Evolutionary conservation across 2,888 invertebrate genomes (phyloP).

Genomic region (Iphiclides podalirius): DNA sequence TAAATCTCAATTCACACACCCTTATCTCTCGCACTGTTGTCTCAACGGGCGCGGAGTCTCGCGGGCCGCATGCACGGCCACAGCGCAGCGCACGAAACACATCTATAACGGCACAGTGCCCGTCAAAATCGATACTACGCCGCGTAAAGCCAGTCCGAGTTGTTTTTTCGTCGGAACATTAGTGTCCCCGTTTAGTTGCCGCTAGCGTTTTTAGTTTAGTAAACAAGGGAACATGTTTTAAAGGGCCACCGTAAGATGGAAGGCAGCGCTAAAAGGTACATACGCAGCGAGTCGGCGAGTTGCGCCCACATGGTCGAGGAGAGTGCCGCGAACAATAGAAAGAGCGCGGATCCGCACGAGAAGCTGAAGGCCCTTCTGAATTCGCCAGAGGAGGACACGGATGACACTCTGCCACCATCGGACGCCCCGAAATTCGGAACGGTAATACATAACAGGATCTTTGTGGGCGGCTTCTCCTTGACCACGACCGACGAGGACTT

Average conservation of each 20-base stretch:
- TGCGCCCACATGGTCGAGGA: constrained; percentile 76
- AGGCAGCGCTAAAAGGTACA: constrained; percentile 65
- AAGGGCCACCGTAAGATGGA: constrained; percentile 57
- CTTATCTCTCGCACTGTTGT: constrained; percentile 50
- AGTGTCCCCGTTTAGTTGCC: constrained; percentile 57
- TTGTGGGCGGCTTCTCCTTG: constrained; percentile 97
- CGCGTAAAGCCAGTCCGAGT: constrained; percentile 50
- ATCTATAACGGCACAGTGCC: constrained; percentile 35
- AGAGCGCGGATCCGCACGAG: constrained; percentile 67
- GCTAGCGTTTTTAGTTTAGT: constrained; percentile 68
- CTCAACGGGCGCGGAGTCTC: constrained; percentile 29
- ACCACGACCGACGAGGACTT: constrained; percentile 96
- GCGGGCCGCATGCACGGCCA: constrained; percentile 29
- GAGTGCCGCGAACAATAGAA: constrained; percentile 57
- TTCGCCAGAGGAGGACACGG: constrained; percentile 67
- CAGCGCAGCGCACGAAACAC: constrained; percentile 55
- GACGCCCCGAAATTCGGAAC: constrained; percentile 86
- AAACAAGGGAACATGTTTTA: constrained; percentile 75
- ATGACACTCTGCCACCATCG: constrained; percentile 66
- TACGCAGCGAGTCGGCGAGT: constrained; percentile 71
- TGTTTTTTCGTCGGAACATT: constrained; percentile 52
- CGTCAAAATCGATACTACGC: constrained; percentile 44
- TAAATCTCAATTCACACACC: constrained; percentile 59
- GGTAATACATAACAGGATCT: constrained; percentile 95
- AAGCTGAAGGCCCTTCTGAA: constrained; percentile 69